phyloP scores from a whole-genome alignment of 2,797 vertebrate species.

The Sylvilagus floridanus region DNA sequence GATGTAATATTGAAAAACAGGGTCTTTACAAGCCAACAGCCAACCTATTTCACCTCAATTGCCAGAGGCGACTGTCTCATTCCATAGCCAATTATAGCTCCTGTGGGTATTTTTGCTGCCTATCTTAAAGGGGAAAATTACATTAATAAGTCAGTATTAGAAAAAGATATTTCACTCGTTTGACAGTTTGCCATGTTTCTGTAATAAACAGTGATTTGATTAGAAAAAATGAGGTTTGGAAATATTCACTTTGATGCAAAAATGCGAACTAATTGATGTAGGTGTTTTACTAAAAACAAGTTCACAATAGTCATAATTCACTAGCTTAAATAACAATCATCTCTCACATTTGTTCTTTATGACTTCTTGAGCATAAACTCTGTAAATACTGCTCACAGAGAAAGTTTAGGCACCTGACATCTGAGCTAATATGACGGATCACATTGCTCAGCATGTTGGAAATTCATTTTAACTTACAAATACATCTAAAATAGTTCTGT shows the following conservation, averaged over 20 bases:
- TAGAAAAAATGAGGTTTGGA: slow-evolving; percentile 70
- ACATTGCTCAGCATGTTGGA: slow-evolving; percentile 67
- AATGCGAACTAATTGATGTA: slow-evolving; percentile 57
- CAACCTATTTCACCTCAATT: slow-evolving; percentile 50
- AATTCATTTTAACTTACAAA: slow-evolving; percentile 74
- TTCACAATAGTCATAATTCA: slow-evolving; percentile 59
- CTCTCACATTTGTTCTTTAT: slow-evolving; percentile 46
- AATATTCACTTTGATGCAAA: slow-evolving; percentile 66
- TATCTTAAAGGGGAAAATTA: slow-evolving; percentile 70
- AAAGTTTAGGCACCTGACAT: slow-evolving; percentile 72
- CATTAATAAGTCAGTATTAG: slow-evolving; percentile 72
- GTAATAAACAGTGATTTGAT: slow-evolving; percentile 69
- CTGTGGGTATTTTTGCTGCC: slow-evolving; percentile 56
- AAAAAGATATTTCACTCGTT: slow-evolving; percentile 69
- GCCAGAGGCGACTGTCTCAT: slow-evolving; percentile 62
- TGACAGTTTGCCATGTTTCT: slow-evolving; percentile 72
- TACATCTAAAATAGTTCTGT: slow-evolving; percentile 64
- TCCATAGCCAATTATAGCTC: slow-evolving; percentile 69
- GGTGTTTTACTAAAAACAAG: slow-evolving; percentile 67
- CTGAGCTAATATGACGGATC: slow-evolving; percentile 76
- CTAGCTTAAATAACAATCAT: slow-evolving; percentile 63
- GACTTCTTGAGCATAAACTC: slow-evolving; percentile 61
- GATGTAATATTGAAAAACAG: slow-evolving; percentile 5
- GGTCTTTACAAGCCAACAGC: slow-evolving; percentile 52
- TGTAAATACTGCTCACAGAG: slow-evolving; percentile 61